A percentile compares a stretch with the other conserved stretches of the same genome.
Conservation (phyloP, 64 coral and sea anemone species). For the Montipora efflorescens region DNA sequence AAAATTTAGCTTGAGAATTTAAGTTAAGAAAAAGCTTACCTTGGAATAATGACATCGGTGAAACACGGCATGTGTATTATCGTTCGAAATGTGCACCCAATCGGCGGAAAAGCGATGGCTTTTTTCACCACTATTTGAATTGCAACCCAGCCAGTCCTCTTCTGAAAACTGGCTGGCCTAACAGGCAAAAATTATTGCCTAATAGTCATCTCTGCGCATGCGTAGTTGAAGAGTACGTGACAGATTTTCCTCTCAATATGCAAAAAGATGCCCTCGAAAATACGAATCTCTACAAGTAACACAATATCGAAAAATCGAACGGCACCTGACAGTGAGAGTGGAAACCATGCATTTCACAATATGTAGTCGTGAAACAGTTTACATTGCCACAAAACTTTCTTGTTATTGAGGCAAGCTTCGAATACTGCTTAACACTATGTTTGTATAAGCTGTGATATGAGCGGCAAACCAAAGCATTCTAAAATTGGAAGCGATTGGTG, state of each 20-base stretch:
- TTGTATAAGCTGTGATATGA: neutral
- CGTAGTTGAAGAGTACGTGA: conserved; percentile 37
- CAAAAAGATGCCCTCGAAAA: conserved; percentile 6
- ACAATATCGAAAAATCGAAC: conserved; percentile 20
- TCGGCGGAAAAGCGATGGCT: neutral
- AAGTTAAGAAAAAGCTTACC: neutral
- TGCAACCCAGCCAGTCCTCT: neutral
- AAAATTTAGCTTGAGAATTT: neutral
- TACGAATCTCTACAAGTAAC: conserved; percentile 28
- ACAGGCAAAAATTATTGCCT: conserved; percentile 6
- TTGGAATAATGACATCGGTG: neutral
- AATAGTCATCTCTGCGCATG: conserved; percentile 24
- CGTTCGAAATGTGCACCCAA: neutral
- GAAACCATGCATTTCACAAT: neutral
- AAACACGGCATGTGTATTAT: neutral
- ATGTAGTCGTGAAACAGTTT: neutral
- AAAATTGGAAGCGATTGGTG: conserved; percentile 6
- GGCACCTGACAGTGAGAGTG: neutral
- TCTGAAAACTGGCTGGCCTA: conserved; percentile 27
- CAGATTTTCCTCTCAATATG: conserved; percentile 50
- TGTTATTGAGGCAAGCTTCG: no score
- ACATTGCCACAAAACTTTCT: neutral
- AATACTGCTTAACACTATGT: no score
- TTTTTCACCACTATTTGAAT: conserved; percentile 5
- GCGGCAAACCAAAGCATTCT: neutral